These are phyloP conservation scores for Lepidochitona cinerea DNA, from an alignment of 2,888 invertebrate species.

Conservation along the genomic window DNA sequence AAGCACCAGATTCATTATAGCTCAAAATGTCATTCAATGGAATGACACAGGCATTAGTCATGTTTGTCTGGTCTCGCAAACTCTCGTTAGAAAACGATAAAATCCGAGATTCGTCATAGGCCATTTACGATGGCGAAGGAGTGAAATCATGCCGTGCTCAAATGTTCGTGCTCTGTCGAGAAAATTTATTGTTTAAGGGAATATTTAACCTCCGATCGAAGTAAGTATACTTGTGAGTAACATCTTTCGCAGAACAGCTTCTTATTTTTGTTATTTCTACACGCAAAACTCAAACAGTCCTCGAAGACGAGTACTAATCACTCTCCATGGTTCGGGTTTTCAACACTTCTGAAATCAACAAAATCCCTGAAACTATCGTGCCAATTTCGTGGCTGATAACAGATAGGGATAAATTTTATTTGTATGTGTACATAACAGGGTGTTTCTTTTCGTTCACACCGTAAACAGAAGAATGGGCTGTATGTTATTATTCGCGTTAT, in stretches of 20 bases:
- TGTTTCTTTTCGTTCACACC: no score
- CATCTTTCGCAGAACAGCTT: background rate
- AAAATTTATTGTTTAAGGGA: background rate
- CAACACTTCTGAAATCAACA: no score
- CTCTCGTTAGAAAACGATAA: background rate
- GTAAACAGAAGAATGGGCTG: no score
- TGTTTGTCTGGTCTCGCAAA: background rate
- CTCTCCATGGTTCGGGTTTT: background rate
- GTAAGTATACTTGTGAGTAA: background rate
- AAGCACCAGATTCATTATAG: no score
- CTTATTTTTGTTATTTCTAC: background rate
- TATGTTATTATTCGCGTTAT: no score
- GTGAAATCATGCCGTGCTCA: background rate
- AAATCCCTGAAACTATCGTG: no score
- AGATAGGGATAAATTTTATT: no score
- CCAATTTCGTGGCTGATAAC: no score
- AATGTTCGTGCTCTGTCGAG: background rate
- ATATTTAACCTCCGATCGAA: background rate
- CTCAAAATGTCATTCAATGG: background rate
- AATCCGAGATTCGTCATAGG: background rate
- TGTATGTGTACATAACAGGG: no score
- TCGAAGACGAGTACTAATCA: background rate
- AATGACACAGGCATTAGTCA: conserved; percentile 7
- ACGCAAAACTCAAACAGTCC: background rate
- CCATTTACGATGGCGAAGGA: background rate